These are phyloP conservation scores for Erpetoichthys calabaricus DNA, from an alignment of 2,797 vertebrate species.

Conservation along the genomic window DNA sequence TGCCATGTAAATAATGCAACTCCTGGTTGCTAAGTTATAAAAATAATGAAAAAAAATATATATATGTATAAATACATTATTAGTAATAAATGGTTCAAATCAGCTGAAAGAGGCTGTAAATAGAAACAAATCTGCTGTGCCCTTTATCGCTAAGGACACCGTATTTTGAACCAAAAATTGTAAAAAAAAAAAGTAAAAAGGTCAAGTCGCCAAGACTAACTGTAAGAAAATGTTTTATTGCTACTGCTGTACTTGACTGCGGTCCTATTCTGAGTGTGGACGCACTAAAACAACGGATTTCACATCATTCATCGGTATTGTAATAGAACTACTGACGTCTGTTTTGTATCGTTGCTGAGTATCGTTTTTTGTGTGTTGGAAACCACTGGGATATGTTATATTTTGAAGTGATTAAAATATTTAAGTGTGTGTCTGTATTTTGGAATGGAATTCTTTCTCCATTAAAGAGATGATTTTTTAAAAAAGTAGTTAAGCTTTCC, in stretches of 20 bases:
- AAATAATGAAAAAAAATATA: conserved; percentile 9
- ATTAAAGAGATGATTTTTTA: conserved; percentile 65
- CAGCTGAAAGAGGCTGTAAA: conserved; percentile 32
- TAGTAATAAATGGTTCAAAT: conserved; percentile 34
- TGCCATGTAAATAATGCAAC: conserved; percentile 54
- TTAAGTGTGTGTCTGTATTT: conserved; percentile 77
- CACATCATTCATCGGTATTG: conserved; percentile 56
- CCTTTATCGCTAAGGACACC: conserved; percentile 43
- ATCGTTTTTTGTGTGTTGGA: conserved; percentile 60
- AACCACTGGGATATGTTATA: conserved; percentile 68
- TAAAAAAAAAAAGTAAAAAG: conserved; percentile 16
- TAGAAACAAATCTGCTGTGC: conserved; percentile 36
- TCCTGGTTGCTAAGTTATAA: conserved; percentile 33
- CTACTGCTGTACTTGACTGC: conserved; percentile 54
- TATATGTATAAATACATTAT: no score
- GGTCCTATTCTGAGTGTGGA: conserved; percentile 33
- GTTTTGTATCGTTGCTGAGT: conserved; percentile 71
- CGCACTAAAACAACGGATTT: conserved; percentile 45
- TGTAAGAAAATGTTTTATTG: conserved; percentile 44
- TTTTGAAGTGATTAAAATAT: conserved; percentile 76
- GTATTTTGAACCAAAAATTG: conserved; percentile 57
- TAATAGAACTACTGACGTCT: conserved; percentile 66
- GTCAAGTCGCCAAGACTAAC: conserved; percentile 46
- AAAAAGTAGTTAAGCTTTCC: conserved; percentile 33
- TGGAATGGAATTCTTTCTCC: conserved; percentile 77